Evolutionary conservation across 2,888 invertebrate genomes (phyloP), one percentile per base, ranked within the genome.

Genomic region (Apoda limacodes): DNA sequence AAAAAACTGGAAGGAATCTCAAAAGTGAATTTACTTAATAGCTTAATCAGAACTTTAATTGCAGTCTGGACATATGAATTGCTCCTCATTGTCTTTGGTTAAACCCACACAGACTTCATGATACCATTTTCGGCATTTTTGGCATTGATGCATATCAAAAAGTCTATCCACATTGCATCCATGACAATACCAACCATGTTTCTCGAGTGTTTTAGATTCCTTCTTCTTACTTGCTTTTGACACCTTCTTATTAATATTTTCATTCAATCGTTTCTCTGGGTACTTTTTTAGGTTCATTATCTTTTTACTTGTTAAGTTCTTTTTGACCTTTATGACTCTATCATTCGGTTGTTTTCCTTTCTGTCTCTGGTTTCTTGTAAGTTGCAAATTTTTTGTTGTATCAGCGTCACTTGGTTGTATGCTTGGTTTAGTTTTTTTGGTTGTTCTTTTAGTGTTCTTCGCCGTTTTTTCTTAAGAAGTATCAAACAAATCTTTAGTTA

Each of bases 401-500:
- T n/a, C n/a, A n/a, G n/a, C n/a, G n/a, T n/a, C n/a, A n/a, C n/a
- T n/a, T n/a, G n/a, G n/a, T n/a, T n/a, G n/a, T n/a, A n/a, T n/a
- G n/a, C n/a, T n/a, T n/a, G n/a, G n/a, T n/a, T n/a, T n/a, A n/a
- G n/a, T n/a, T n/a, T n/a, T n/a, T n/a, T n/a, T n/a, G n/a, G n/a
- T n/a, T n/a, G n/a, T n/a, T n/a, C n/a, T 13, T 32, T 22, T 22
- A 12, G 22, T 11, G 22, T 13, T 24, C 15, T 27, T 23, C 11
- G n/a, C 11, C 21, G 15, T 14, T 23, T 32, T 35, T 21, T 32
- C 29, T 28, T 32, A 20, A 24, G 12, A 22, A 24, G 30, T n/a
- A 11, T 32, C 19, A 29, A 37, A 34, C 27, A 34, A 28, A 30
- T 37, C 37, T 30, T 34, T 37, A 5, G 37, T 37, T 22, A 37